phyloP scores from a whole-genome alignment of 2,113 vertebrate species.

The Otis tarda region DNA sequence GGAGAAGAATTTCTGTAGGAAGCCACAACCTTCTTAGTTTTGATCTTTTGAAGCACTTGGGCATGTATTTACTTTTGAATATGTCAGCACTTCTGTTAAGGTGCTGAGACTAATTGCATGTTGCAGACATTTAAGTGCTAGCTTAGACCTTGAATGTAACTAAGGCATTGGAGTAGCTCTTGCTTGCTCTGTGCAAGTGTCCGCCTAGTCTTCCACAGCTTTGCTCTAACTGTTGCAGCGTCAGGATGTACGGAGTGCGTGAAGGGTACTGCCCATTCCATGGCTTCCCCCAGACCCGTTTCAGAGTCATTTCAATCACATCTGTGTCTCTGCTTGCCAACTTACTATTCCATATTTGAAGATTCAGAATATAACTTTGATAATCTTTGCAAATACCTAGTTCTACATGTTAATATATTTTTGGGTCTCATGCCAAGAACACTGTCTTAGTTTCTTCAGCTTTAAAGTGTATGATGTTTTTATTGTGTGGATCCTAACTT shows the following conservation, averaged over 20 bases:
- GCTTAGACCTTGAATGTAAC: background rate
- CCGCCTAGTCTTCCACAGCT: background rate
- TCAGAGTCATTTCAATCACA: background rate
- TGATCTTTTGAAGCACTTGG: constrained; percentile 3
- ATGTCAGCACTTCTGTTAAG: background rate
- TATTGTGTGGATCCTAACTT: background rate
- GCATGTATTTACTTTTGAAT: background rate
- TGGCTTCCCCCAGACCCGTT: background rate
- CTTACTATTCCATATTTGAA: background rate
- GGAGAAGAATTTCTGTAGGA: background rate
- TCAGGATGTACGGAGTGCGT: background rate
- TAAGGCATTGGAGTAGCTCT: background rate
- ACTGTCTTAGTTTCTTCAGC: background rate
- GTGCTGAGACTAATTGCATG: background rate
- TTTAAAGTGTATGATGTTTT: background rate
- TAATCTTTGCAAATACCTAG: background rate
- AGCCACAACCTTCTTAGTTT: background rate
- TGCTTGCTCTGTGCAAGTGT: background rate
- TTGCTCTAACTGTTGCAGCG: background rate
- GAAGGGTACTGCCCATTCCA: background rate
- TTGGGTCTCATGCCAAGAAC: background rate
- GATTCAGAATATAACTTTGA: background rate
- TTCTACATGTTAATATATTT: background rate
- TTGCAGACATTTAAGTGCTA: background rate
- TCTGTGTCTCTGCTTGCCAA: background rate